Conservation (phyloP, 2,113 vertebrate species). For the Oceanites oceanicus region DNA sequence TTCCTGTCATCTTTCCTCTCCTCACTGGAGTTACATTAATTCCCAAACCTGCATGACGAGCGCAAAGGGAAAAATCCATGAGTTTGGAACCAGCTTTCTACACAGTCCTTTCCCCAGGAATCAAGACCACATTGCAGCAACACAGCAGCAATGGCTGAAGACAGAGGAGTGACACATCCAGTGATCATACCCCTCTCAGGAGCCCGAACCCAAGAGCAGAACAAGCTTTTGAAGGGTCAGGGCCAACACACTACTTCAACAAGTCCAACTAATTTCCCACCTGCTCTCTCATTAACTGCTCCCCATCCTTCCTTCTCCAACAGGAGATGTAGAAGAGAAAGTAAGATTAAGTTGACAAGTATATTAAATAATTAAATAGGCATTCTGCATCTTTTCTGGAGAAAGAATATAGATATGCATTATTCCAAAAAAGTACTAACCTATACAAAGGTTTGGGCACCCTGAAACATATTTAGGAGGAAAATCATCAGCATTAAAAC, state of each 20-base stretch:
- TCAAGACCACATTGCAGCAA: not conserved
- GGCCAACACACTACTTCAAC: not conserved
- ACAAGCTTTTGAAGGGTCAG: not conserved
- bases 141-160: not conserved
- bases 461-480: not conserved
- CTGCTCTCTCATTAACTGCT: not conserved
- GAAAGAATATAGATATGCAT: not conserved
- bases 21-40: not conserved
- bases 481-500: not conserved
- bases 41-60: not conserved
- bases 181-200: not conserved
- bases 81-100: not conserved
- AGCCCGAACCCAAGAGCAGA: fast-evolving
- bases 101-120: fast-evolving
- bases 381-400: not conserved
- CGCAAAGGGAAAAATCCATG: not conserved
- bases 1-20: not conserved
- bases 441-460: not conserved
- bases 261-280: not conserved
- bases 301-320: not conserved
- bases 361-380: not conserved
- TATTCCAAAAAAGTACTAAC: not conserved
- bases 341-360: not conserved
- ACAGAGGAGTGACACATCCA: not conserved
- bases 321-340: not conserved